Evolutionary conservation across 2,797 vertebrate species (phyloP).

Genomic region (Lycodopsis pacificus): DNA sequence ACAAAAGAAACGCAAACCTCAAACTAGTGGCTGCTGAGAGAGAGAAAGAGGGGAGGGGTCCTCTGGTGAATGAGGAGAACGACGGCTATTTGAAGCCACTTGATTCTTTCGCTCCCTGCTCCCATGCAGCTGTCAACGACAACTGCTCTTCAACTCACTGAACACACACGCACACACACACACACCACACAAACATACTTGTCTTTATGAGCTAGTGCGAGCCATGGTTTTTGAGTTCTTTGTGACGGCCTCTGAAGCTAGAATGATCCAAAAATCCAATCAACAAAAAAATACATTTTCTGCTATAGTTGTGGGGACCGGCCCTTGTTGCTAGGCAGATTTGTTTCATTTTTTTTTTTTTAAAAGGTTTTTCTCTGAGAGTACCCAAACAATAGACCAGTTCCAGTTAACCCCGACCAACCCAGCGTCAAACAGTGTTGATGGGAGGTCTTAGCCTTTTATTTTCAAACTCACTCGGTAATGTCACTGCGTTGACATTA

Average conservation of each 20-base stretch:
- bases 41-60: slow-evolving; percentile 26
- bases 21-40: slow-evolving; percentile 25
- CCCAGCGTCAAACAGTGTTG: neutral
- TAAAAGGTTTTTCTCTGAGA: neutral
- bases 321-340: neutral
- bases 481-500: neutral
- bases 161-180: slow-evolving; percentile 79
- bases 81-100: slow-evolving; percentile 88
- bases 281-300: neutral
- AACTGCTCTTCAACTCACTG: slow-evolving; percentile 90
- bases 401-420: neutral
- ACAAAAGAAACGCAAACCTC: slow-evolving; percentile 56
- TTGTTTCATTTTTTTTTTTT: neutral
- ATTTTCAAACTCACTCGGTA: neutral
- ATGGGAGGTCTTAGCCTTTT: neutral
- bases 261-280: neutral
- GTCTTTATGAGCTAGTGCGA: neutral
- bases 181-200: slow-evolving; percentile 48
- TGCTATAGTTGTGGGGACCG: neutral
- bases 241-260: neutral
- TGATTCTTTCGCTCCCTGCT: slow-evolving; percentile 84
- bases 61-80: slow-evolving; percentile 81
- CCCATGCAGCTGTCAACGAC: slow-evolving; percentile 94
- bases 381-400: neutral
- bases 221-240: neutral